Evolutionary conservation across 2,888 invertebrate genomes (phyloP), one percentile per base, ranked within the genome.

Genomic region (Cerceris rybyensis): DNA sequence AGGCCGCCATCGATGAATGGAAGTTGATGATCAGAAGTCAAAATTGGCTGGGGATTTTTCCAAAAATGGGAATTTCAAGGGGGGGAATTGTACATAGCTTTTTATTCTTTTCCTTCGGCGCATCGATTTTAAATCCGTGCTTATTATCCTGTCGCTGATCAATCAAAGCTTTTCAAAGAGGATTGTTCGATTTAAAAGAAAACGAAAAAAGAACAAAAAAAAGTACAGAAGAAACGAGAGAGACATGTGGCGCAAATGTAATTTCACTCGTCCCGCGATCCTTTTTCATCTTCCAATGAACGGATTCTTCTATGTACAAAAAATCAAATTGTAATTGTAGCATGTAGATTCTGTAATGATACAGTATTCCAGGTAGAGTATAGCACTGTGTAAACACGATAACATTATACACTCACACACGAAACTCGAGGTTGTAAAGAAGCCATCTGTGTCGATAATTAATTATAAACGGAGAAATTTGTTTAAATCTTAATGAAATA

Each of bases 291-390:
- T 86, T 87, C 87, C 87, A 85, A 84, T 88, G 88, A 39, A 68
- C 75, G 73, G 82, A 73, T 78, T 77, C 78, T 85, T 86, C 83
- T 83, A 84, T 88, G 88, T 88, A 90, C 88, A 88, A 82, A 91
- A 78, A 91, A 90, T 89, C 87, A 89, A 91, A 88, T 89, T 87
- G 81, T 89, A 90, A 89, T 87, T 84, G 85, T 90, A 89, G 88
- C 82, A 76, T 75, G 82, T 90, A 90, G 87, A 84, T 83, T 86
- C 85, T 87, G 85, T 86, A 84, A 85, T 82, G 78, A 84, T 87
- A 80, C 89, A 89, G 89, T 90, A 89, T 89, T 90, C 83, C 86
- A 86, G 80, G 80, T 89, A 89, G 87, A 83, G 83, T 84, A 87
- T 84, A 84, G 83, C 82, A 82, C 80, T 81, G 87, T 85, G 84